Evolutionary conservation across 2,113 vertebrate genomes (phyloP), one percentile per base, ranked within the genome.

Genomic region (Tauraco erythrolophus): DNA sequence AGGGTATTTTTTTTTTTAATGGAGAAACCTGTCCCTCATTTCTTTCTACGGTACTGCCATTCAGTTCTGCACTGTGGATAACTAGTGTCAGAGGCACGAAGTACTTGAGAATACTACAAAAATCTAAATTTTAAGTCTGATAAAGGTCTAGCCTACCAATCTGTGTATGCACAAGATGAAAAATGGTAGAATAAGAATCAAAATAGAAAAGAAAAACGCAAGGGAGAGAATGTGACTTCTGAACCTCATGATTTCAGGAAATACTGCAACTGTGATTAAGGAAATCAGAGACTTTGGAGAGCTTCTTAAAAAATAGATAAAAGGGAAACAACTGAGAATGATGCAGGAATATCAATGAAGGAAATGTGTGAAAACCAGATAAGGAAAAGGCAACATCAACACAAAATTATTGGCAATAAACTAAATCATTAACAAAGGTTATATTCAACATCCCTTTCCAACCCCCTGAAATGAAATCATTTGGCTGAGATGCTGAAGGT

Each of bases 291-390:
- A 53, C 17, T 88, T 86, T 91, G 37, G 54, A 95, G 51, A 92
- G 28, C 28, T 84, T 85, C 39, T 79, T 86, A 39, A 86, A 94
- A 93, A 92, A 54, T 50, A 81, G 89, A 80, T 51, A 66, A 91
- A 93, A 92, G 7, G 19, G 77, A 68, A 95, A 84, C 9, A 91
- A 35, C 21, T 61, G 57, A 72, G 39, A 95, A 93, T 84, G 53
- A 75, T 88, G 31, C 17, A 68, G 35, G 87, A 96, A 94, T 96
- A 88, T 82, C 84, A 94, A 61, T 91, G 87, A 94, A 82, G 65
- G 35, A 95, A 95, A 96, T 76, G 84, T 96, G 91, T 91, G 80
- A 89, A 92, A 96, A 94, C 21, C 62, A 91, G 95, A 91, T 93
- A 96, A 96, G 87, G 70, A 84, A 92, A 91, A 92, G 21, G n/a